Conservation (phyloP, 2,113 vertebrate species). For the Recurvirostra avosetta region DNA sequence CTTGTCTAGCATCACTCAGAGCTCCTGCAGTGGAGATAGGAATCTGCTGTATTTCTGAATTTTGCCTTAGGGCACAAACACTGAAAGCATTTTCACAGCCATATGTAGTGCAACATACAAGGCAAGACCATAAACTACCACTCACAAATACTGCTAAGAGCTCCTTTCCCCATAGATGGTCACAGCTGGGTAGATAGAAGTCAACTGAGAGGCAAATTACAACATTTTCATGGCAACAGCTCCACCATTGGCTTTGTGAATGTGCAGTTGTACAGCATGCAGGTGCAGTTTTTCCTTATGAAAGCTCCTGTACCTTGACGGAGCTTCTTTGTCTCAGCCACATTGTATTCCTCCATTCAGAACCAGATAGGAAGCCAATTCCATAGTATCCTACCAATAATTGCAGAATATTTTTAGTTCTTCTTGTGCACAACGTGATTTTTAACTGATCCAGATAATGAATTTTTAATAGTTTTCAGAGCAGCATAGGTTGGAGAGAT, state of each 20-base stretch:
- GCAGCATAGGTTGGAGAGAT: not conserved
- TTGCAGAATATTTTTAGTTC: not conserved
- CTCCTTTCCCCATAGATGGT: not conserved
- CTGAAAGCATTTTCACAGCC: not conserved
- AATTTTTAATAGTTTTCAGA: not conserved
- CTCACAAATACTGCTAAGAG: not conserved
- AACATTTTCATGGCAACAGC: fast-evolving
- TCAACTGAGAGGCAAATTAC: not conserved
- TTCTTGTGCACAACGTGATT: not conserved
- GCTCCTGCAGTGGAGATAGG: not conserved
- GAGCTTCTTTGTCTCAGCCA: not conserved
- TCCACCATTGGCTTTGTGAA: not conserved
- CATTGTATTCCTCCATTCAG: not conserved
- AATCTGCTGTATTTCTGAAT: not conserved
- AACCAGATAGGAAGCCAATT: not conserved
- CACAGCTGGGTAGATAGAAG: not conserved
- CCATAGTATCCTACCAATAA: not conserved
- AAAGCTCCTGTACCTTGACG: not conserved
- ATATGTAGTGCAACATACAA: not conserved
- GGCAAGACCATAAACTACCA: not conserved
- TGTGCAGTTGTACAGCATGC: not conserved
- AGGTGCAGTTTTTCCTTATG: not conserved
- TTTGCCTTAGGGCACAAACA: not conserved
- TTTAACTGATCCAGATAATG: not conserved
- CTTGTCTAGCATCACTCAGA: not conserved